These are phyloP conservation scores for Pyralis farinalis DNA, from an alignment of 2,888 invertebrate genomes.

Conservation along the genomic window DNA sequence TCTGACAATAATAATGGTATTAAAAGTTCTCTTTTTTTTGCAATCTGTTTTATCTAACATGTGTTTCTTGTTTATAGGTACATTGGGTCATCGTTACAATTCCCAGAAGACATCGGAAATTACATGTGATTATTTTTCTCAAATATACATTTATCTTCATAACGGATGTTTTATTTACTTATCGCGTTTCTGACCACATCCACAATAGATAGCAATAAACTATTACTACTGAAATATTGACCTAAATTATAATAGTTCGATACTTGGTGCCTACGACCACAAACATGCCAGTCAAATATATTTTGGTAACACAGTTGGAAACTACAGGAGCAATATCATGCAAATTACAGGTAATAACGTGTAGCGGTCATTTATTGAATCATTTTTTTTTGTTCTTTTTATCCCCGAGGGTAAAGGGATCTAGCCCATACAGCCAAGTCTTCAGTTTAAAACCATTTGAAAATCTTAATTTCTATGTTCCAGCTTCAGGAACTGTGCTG, in stretches of 20 bases:
- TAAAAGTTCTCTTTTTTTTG: no score
- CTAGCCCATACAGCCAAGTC: no score
- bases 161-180: slow-evolving; percentile 7
- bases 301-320: slow-evolving; percentile 58
- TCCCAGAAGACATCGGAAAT: not conserved
- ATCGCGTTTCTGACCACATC: slow-evolving; percentile 27
- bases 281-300: slow-evolving; percentile 49
- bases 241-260: not conserved
- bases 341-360: slow-evolving; percentile 69
- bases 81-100: not conserved
- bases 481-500: no score
- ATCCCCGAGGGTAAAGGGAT: no score
- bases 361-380: no score
- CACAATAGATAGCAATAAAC: slow-evolving; percentile 7
- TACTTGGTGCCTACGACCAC: not conserved
- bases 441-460: no score
- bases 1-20: slow-evolving; percentile 24
- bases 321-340: slow-evolving; percentile 55
- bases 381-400: no score
- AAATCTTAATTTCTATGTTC: no score
- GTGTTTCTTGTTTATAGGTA: not conserved
- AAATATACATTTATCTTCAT: not conserved
- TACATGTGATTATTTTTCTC: not conserved
- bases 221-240: not conserved
- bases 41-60: no score